phyloP scores from a whole-genome alignment of 2,888 invertebrate species.

The Arenicola marina region DNA sequence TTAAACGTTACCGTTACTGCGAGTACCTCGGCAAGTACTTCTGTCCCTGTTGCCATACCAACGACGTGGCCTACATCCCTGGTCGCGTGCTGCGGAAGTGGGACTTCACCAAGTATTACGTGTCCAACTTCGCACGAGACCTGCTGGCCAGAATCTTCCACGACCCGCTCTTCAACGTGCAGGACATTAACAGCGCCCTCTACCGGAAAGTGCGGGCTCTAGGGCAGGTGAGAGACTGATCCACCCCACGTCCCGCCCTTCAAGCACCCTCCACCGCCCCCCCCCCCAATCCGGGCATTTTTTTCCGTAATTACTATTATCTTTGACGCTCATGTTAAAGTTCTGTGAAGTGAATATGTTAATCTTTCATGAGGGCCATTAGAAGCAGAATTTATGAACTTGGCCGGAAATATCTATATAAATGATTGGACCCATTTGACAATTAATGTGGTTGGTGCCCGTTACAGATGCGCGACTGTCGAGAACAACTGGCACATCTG shows the following conservation, averaged over 20 bases:
- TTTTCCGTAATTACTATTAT: too few species aligned
- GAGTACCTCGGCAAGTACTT: conserved; percentile 83
- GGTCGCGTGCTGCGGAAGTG: conserved; percentile 63
- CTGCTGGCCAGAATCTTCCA: conserved; percentile 76
- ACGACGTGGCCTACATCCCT: conserved; percentile 73
- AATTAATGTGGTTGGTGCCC: too few species aligned
- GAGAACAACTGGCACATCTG: conserved; percentile 73
- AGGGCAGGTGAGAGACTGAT: neutral
- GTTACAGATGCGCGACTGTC: conserved; percentile 67
- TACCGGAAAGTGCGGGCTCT: conserved; percentile 54
- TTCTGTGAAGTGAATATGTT: neutral
- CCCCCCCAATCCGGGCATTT: too few species aligned
- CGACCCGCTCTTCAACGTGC: conserved; percentile 78
- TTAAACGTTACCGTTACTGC: conserved; percentile 78
- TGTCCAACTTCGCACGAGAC: conserved; percentile 79
- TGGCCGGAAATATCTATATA: too few species aligned
- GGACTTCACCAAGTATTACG: conserved; percentile 73
- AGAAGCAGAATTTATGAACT: too few species aligned
- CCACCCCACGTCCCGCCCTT: too few species aligned
- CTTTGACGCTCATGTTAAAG: too few species aligned
- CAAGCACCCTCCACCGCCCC: too few species aligned
- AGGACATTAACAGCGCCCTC: conserved; percentile 72
- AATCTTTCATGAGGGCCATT: too few species aligned
- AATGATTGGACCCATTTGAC: too few species aligned
- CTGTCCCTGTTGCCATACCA: conserved; percentile 84